Base-by-base conservation (phyloP, 2,888 invertebrate species). In the Rhagophthalmus giganteus region DNA sequence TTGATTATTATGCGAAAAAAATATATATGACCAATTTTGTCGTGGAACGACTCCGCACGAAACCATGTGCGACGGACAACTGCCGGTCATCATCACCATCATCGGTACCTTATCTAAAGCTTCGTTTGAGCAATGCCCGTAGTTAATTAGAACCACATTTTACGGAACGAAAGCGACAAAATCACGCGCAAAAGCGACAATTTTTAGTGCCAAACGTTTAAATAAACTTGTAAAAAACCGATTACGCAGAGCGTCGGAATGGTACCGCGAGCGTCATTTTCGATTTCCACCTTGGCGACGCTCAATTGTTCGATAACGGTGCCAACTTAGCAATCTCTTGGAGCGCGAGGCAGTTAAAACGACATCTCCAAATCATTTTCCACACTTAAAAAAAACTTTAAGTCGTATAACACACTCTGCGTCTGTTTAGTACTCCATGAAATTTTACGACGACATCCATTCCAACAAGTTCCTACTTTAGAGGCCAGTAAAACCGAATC, bases 341-440 rank as follows among this genome's bases (percentile, higher is more conserved):
- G 32, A 53, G 42, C 46, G 48, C 54, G 59, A 63, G 59, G 60
- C 62, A 55, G 63, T 65, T 65, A 67, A 68, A 65, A 60, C 61
- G 62, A 63, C 60, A 62, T 62, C 64, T 54, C 60, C 60, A 66
- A 67, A 68, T 65, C 65, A 64, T 68, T 64, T 60, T 57, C 51
- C 53, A 55, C 60, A 57, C 55, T 57, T 41, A 38, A 47, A 53
- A 55, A 57, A 54, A 54, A 40, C 47, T 44, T 37, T 40, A 42
- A 33, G 47, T 61, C 65, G 58, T 68, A 67, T 65, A 67, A 69
- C 67, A 63, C 68, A 65, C 62, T 48, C 44, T 41, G 44, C 51
- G 62, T 57, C 65, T 61, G 68, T 72, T 72, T 72, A 71, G 66
- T 71, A 64, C 68, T 63, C 67, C 68, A 70, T 71, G 70, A 72